Base-by-base conservation (phyloP, 2,888 invertebrate species). In the Hanleya hanleyi region DNA sequence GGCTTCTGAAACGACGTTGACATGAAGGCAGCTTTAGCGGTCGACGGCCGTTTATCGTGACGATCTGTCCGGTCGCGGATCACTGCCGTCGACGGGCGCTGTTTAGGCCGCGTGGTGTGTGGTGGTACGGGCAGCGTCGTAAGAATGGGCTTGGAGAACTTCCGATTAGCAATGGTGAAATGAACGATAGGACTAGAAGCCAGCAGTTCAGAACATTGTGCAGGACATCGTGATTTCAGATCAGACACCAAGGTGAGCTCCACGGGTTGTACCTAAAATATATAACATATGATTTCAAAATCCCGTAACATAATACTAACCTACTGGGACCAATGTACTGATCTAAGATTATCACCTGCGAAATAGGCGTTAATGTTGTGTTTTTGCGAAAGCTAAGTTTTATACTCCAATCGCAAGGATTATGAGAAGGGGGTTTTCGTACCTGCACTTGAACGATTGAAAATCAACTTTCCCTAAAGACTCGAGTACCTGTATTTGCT, bases 121-220 rank as follows among this genome's bases (percentile, higher is more conserved):
- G 83, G 85, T 0, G 88, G 87, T 5, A 86, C 74, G 0, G 87
- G 88, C 26, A 88, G 61, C 4, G 83, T 82, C n/a, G 87, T 68
- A 1, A 75, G 75, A 37, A 88, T 50, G 0, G 86, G 82, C 67
- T 85, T 85, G n/a, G 65, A 67, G 51, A 85, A 78, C 38, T 70
- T 77, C n/a, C 69, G 71, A 62, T 75, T 75, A 15, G 79, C 69
- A 29, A 83, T 66, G 12, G 69, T 36, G 38, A 86, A 66, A 18
- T 73, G 81, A 1, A 87, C 61, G 51, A 88, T 83, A 12, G 87
- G 83, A 67, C 86, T 85, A 36, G 78, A 77, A 22, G 86, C 77
- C 32, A 85, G 49, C 5, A 87, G 75, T 33, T 70, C 71, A 32
- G 71, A 78, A 73, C 86, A 85, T 32, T 80, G 81, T 0, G 69